Conservation (phyloP, 2,113 vertebrate genomes). For the Myrmophylax atrothorax region DNA sequence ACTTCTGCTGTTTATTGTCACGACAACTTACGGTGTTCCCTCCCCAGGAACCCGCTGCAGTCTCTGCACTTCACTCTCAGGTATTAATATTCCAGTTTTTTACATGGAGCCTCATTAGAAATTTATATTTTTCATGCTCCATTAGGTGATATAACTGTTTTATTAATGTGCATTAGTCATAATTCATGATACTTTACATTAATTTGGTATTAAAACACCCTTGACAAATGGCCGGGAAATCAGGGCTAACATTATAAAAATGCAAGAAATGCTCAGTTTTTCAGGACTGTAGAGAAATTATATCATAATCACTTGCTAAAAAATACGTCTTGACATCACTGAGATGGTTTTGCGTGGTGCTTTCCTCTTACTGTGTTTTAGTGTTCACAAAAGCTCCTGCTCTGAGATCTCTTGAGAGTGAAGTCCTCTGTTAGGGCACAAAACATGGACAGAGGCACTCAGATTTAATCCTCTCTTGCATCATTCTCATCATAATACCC, state of each 20-base stretch:
- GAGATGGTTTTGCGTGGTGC: not conserved
- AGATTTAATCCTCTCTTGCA: not conserved
- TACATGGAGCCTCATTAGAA: not conserved
- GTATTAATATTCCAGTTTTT: not conserved
- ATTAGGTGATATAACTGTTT: not conserved
- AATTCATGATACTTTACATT: not conserved
- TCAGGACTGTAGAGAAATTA: not conserved
- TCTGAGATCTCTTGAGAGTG: not conserved
- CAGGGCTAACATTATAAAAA: not conserved
- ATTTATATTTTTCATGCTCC: not conserved
- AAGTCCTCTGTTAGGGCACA: not conserved
- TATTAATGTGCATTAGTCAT: not conserved
- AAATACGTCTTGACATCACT: not conserved
- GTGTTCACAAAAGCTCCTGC: not conserved
- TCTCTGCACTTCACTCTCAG: not conserved
- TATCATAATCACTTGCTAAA: not conserved
- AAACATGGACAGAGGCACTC: not conserved
- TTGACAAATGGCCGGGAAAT: not conserved
- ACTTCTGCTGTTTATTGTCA: fast-evolving
- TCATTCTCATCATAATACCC: not conserved
- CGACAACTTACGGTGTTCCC: not conserved
- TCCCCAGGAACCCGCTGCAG: not conserved
- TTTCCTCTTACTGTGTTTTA: not conserved
- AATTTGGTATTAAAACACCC: not conserved
- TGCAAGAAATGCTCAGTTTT: not conserved